These are phyloP conservation scores for Galerucella calmariensis DNA, from an alignment of 2,888 invertebrate species.

Conservation along the genomic window DNA sequence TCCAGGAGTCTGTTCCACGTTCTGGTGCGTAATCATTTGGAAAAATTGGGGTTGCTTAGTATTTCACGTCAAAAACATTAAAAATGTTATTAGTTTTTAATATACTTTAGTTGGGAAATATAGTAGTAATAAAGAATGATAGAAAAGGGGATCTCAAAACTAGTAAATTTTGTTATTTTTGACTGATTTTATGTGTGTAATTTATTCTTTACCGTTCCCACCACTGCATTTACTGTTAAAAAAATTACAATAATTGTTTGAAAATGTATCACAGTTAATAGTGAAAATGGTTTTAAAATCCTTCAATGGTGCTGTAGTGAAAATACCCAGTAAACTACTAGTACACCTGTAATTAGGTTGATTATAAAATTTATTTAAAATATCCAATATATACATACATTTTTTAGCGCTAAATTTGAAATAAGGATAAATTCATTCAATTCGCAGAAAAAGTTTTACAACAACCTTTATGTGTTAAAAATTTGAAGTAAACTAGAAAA, in stretches of 20 bases:
- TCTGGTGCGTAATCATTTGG: no score
- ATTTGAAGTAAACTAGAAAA: no score
- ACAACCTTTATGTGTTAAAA: no score
- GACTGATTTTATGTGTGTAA: no score
- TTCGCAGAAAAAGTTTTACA: background rate
- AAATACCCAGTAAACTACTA: conserved; percentile 2
- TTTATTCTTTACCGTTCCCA: background rate
- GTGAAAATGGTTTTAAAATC: conserved; percentile 17
- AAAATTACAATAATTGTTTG: background rate
- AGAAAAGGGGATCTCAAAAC: no score
- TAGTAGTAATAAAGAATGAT: no score
- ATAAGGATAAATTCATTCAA: background rate
- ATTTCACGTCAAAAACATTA: no score
- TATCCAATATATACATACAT: background rate
- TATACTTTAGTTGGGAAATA: no score
- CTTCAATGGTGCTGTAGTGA: conserved; percentile 11
- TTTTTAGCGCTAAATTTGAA: background rate
- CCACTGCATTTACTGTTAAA: background rate
- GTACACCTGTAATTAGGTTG: background rate
- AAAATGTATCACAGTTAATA: conserved; percentile 25
- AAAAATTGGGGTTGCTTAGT: no score
- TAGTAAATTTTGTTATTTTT: no score
- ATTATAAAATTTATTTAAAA: background rate
- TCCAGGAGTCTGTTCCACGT: no score
- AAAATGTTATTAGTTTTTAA: no score